Evolutionary conservation across 2,888 invertebrate genomes (phyloP), one percentile per base, ranked within the genome.

Genomic region (Perithous albicinctus): DNA sequence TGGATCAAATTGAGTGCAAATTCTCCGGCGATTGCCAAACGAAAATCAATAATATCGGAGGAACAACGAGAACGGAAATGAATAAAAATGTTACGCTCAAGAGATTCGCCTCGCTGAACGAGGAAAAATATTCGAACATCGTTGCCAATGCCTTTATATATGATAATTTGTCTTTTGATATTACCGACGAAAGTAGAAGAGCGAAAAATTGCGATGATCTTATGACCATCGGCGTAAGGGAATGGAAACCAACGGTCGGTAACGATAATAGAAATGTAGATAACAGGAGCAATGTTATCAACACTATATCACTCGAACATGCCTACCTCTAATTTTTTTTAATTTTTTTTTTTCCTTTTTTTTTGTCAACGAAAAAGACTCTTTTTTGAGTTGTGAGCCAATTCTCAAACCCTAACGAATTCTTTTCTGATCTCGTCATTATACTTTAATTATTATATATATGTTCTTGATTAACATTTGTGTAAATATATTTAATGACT

Each of bases 1-100:
- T 96, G 82, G 94, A 94, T 64, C 95, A 96, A 87, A 96, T 96
- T 12, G 96, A 96, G 93, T 94, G 93, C 80, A 93, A 93, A 80
- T 96, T 96, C 82, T 94, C 94, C 0, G 67, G 76, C 0, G 54
- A 74, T 1, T 38, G 18, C 3, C 15, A 32, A n/a, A n/a, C n/a
- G 6, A 12, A 35, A 1, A 63, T 5, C 3, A 26, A 56, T 0
- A 78, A 76, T 61, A 6, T 69, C 5, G 43, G 41, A n/a, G 64
- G 43, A 61, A 46, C 41, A 12, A 56, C 82, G 1, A 61, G 80
- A 18, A 74, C 78, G 0, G 73, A 83, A 18, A 8, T 79, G 2
- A 88, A n/a, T n/a, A n/a, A 85, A 20, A 86, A 87, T 7, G 86
- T 90, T 0, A 89, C 85, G 0, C 82, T 90, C 8, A 85, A 89